Base-by-base conservation (phyloP, 2,113 vertebrate species). In the Saiga tatarica region DNA sequence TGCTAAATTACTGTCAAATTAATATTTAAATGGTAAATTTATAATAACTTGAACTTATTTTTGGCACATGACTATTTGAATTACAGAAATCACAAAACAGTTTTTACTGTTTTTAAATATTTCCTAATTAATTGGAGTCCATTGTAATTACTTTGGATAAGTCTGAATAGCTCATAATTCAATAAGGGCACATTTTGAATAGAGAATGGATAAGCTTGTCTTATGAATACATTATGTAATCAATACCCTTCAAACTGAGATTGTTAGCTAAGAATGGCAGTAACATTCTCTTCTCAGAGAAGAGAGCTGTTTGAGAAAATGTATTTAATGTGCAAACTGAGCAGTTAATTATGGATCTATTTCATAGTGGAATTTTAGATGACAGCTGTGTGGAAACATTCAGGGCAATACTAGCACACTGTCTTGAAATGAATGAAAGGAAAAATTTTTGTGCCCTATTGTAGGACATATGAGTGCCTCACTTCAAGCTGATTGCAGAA, bases 241-340 rank as follows among this genome's bases (percentile, higher is more conserved):
- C 87, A 90, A 78, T 8, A 76, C 6, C 89, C 82, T 67, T 84
- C 59, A 92, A 90, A 96, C 23, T 45, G 78, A 74, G 79, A 60
- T 10, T 89, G 95, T 55, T 50, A 97, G 79, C 23, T 95, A 74
- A 92, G 97, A 94, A 96, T 13, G 52, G 83, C 39, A 92, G 42
- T 45, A 88, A 23, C 79, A 76, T 90, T 98, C 39, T 83, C 78
- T 62, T 96, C 64, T 33, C 17, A 52, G 95, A 97, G 87, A 55
- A 98, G 91, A 83, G 53, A 36, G n/a, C 76, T 94, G 7, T 94
- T 98, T 97, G 57, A 96, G 95, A 96, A 95, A 96, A 92, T 94
- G 74, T 74, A 91, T 95, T 96, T 97, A 93, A 8, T 86, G 36
- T 95, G 91, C 87, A 17, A 97, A 59, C 57, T 90, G 59, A 96